Conservation (phyloP, 2,888 invertebrate genomes). For the Sphaerophoria taeniata region DNA sequence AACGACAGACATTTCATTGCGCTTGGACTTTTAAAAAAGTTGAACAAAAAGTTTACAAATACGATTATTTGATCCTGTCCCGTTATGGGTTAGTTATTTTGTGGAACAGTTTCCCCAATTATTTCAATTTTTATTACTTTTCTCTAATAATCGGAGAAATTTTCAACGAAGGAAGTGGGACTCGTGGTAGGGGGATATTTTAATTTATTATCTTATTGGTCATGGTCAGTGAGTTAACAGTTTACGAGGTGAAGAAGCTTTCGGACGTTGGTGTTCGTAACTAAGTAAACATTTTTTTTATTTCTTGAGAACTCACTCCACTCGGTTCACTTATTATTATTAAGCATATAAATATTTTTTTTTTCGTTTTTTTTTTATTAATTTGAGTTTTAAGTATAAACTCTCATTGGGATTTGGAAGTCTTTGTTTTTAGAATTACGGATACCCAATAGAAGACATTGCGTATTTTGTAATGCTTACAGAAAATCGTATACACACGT, state of each 20-base stretch:
- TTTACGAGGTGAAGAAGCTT: conserved; percentile 26
- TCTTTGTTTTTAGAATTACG: no score
- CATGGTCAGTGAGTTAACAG: conserved; percentile 51
- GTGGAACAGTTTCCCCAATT: conserved; percentile 59
- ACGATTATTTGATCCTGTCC: conserved; percentile 38
- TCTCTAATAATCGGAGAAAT: conserved; percentile 39
- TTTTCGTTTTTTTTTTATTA: no score
- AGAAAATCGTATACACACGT: neutral
- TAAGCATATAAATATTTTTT: no score
- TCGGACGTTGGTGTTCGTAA: conserved; percentile 6
- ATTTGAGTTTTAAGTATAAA: no score
- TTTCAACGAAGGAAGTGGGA: neutral
- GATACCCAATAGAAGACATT: no score
- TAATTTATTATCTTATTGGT: conserved; percentile 57
- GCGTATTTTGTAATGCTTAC: no score
- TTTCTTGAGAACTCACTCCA: conserved; percentile 29
- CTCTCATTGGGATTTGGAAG: no score
- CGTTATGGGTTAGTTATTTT: conserved; percentile 35
- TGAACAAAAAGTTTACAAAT: conserved; percentile 64
- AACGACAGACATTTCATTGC: conserved; percentile 50
- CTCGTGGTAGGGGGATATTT: conserved; percentile 9
- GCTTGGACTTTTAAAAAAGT: conserved; percentile 44
- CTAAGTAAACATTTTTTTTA: conserved; percentile 21
- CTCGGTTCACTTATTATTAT: no score
- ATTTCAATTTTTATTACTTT: conserved; percentile 68